Conservation (phyloP, 2,888 invertebrate genomes). For the Drosophila setosimentum region DNA sequence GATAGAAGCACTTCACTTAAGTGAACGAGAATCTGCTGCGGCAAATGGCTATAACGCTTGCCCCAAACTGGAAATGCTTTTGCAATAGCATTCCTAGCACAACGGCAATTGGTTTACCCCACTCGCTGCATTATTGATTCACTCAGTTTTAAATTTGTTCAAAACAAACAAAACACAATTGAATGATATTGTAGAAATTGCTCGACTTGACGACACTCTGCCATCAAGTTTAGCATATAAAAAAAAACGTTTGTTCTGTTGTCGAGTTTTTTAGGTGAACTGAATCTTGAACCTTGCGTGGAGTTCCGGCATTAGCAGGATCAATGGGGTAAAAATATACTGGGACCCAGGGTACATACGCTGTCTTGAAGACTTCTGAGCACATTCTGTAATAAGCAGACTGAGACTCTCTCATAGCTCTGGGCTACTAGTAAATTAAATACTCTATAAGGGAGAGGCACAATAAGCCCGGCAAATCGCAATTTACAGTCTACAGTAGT, state of each 20-base stretch:
- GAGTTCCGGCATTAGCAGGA: not conserved
- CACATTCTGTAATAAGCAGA: not conserved
- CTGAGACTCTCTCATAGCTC: too few relatives aligned
- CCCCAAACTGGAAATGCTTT: constrained; percentile 17
- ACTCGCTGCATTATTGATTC: constrained; percentile 28
- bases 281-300: not conserved
- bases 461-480: too few relatives aligned
- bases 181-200: not conserved
- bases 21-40: constrained; percentile 54
- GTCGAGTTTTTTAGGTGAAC: not conserved
- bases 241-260: not conserved
- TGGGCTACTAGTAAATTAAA: too few relatives aligned
- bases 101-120: constrained; percentile 29
- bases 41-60: constrained; percentile 45
- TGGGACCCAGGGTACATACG: too few relatives aligned
- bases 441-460: too few relatives aligned
- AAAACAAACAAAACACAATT: constrained; percentile 10
- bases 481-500: not conserved
- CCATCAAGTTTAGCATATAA: not conserved
- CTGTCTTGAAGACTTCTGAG: not conserved
- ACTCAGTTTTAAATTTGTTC: constrained; percentile 26
- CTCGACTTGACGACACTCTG: not conserved
- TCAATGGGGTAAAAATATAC: not conserved
- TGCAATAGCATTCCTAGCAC: constrained; percentile 40
- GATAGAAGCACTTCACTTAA: constrained; percentile 59